These are phyloP conservation scores for Xiphophorus birchmanni DNA, from an alignment of 2,797 vertebrate genomes.

Conservation along the genomic window DNA sequence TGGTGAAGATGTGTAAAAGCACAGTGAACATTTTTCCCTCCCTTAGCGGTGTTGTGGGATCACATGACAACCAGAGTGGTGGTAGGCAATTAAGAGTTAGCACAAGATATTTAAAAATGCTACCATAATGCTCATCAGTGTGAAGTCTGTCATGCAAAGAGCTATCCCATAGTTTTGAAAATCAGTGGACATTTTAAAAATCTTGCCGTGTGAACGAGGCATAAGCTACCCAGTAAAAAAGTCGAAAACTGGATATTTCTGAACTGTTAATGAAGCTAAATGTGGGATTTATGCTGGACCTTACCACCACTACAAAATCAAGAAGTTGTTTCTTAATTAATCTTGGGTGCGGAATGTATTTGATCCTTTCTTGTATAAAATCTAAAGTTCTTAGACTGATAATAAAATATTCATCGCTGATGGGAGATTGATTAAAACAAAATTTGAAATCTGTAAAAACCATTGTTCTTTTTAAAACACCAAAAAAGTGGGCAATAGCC, in stretches of 20 bases:
- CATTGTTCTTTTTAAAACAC: not conserved
- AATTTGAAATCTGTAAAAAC: not conserved
- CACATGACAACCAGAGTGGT: not conserved
- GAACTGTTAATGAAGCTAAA: not conserved
- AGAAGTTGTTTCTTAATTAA: not conserved
- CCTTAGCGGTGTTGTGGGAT: not conserved
- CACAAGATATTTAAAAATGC: not conserved
- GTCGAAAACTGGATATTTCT: not conserved
- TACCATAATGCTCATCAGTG: not conserved
- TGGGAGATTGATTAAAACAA: not conserved
- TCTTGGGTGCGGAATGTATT: not conserved
- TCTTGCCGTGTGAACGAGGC: too few relatives aligned
- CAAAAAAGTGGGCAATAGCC: not conserved
- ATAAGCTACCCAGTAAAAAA: not conserved
- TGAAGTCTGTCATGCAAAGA: not conserved
- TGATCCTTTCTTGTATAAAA: not conserved
- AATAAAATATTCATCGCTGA: not conserved
- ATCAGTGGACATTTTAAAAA: too few relatives aligned
- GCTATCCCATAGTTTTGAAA: not conserved
- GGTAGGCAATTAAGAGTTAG: not conserved
- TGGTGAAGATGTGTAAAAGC: not conserved
- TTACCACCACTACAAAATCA: not conserved
- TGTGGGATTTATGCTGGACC: not conserved
- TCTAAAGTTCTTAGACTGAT: not conserved
- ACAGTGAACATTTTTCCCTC: not conserved